Evolutionary conservation across 2,888 invertebrate species (phyloP).

Genomic region (Drosophila algonquin): DNA sequence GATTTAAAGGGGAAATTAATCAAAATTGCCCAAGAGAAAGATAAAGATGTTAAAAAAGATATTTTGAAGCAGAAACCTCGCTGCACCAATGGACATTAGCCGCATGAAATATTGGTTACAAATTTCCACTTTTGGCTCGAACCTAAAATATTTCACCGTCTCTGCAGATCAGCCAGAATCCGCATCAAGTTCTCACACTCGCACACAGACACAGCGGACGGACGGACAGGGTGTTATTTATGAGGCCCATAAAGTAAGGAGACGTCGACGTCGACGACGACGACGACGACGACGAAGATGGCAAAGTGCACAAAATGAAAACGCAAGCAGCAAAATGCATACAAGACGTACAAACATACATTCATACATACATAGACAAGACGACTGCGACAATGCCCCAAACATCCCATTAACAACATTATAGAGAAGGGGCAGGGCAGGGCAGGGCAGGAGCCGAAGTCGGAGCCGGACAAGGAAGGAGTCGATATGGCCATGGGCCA

Average conservation of each 20-base stretch:
- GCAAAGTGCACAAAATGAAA: conserved; percentile 60
- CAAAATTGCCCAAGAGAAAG: not conserved
- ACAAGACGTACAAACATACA: conserved; percentile 36
- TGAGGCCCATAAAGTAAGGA: conserved; percentile 70
- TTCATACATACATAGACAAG: conserved; percentile 52
- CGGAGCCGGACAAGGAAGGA: not conserved
- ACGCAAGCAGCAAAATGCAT: conserved; percentile 40
- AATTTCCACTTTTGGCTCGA: conserved; percentile 20
- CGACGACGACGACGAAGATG: conserved; percentile 34
- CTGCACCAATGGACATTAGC: conserved; percentile 29
- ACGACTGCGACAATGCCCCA: conserved; percentile 72
- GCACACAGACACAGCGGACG: conserved; percentile 27
- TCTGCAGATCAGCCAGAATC: conserved; percentile 23
- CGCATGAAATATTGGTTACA: conserved; percentile 41
- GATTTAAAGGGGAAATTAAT: conserved; percentile 10
- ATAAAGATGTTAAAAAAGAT: not conserved
- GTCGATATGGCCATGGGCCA: conserved; percentile 25
- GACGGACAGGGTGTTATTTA: conserved; percentile 74
- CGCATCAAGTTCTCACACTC: conserved; percentile 38
- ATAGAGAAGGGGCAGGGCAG: conserved; percentile 27
- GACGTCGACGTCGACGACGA: conserved; percentile 8
- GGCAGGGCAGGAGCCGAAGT: not conserved
- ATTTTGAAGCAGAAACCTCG: too few relatives aligned
- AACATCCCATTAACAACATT: conserved; percentile 73
- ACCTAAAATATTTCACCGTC: conserved; percentile 36